Evolutionary conservation across 2,113 vertebrate genomes (phyloP).

Genomic region (Murina feae): DNA sequence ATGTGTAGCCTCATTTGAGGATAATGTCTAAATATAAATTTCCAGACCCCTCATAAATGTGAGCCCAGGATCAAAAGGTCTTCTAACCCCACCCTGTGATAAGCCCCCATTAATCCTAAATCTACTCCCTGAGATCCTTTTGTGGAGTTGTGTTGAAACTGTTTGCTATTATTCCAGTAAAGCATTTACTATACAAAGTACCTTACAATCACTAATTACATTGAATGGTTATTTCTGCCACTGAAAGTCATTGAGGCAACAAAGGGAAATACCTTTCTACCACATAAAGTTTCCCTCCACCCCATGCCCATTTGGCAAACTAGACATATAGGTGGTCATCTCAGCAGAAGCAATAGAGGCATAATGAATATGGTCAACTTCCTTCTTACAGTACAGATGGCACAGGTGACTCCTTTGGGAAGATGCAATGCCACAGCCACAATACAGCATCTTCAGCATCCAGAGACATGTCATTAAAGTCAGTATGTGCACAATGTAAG

Average conservation of each 20-base stretch:
- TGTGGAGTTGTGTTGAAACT: background rate
- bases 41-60: background rate
- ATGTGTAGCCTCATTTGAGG: background rate
- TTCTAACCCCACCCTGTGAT: background rate
- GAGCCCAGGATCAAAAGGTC: background rate
- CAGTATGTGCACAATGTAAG: background rate
- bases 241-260: background rate
- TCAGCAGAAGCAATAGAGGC: background rate
- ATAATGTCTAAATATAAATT: constrained; percentile 27
- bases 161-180: background rate
- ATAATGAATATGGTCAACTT: background rate
- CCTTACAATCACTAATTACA: constrained; percentile 29
- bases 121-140: background rate
- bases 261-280: background rate
- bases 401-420: background rate
- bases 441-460: background rate
- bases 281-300: background rate
- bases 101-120: constrained; percentile 4
- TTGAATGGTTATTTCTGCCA: background rate
- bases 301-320: background rate
- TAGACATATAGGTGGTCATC: background rate
- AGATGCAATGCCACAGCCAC: background rate
- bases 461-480: background rate
- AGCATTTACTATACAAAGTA: constrained; percentile 12
- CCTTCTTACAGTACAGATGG: background rate